Evolutionary conservation across 2,888 invertebrate genomes (phyloP), one percentile per base, ranked within the genome.

Genomic region (Sthenelais limicola): DNA sequence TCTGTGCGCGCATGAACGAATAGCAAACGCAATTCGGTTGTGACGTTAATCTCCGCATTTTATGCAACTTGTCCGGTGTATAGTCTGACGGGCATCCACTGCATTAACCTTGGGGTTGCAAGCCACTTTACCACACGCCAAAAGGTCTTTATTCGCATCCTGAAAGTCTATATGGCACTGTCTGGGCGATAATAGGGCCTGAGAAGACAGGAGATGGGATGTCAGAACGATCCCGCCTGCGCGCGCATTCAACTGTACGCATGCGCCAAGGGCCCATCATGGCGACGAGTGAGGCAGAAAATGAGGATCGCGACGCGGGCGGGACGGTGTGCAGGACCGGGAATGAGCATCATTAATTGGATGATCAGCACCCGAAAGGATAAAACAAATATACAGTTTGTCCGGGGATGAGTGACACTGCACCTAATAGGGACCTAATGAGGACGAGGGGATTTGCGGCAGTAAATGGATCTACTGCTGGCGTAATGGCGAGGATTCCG

Each of bases 21-120:
- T 43, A 43, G 38, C 38, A 21, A 15, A 35, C 35, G 24, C 9
- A 15, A n/a, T 15, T 15, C 38, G 35, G 62, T 26, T 15, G 38
- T 62, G 62, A 62, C 62, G 62, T 62, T 62, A 62, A 62, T 62
- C 24, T 24, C n/a, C n/a, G 62, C 38, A n/a, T 38, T 35, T 62
- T 62, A 62, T 62, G 62, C 62, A 62, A n/a, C 12, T 26, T 28
- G 62, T 21, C 18, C 28, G 62, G 3, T 7, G 9, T 28, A 12
- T 3, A 35, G 62, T 3, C 38, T n/a, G 18, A 43, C 38, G 62
- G 54, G 38, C 38, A 38, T 35, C 15, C 33, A 15, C 56, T 56
- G 56, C 56, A 56, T 56, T 56, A 56, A 56, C 56, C 56, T 33
- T 12, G 26, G 51, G 51, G 9, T 26, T 5, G 30, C 5, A 32